Conservation (phyloP, 2,113 vertebrate species). For the Aphelocoma coerulescens region DNA sequence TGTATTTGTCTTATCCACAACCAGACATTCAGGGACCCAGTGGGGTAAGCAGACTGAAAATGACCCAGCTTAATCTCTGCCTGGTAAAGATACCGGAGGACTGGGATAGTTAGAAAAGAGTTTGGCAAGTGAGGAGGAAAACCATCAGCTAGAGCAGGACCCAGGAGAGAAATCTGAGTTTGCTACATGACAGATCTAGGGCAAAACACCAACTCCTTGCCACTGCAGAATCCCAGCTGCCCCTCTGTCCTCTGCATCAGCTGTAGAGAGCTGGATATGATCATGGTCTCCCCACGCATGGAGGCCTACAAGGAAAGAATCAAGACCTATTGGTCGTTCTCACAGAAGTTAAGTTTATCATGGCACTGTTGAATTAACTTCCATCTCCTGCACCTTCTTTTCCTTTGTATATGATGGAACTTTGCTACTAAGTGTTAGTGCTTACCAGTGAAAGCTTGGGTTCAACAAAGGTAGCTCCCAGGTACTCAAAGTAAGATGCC, state of each 20-base stretch:
- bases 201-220: background rate
- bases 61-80: background rate
- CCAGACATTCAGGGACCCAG: background rate
- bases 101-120: background rate
- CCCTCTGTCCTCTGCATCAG: background rate
- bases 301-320: background rate
- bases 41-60: background rate
- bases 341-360: background rate
- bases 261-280: background rate
- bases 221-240: background rate
- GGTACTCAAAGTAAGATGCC: conserved; percentile 73
- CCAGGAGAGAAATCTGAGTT: background rate
- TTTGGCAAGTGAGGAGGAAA: background rate
- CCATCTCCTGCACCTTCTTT: background rate
- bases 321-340: background rate
- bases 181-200: background rate
- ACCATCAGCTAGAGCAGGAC: background rate
- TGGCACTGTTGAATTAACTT: background rate
- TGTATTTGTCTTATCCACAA: background rate
- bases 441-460: conserved; percentile 67
- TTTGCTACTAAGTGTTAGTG: background rate
- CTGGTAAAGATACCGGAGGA: background rate
- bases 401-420: background rate
- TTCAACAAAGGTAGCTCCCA: conserved; percentile 50
- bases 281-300: fast-evolving